phyloP scores from a whole-genome alignment of 1,140 invertebrate species.

The Diabrotica undecimpunctata region DNA sequence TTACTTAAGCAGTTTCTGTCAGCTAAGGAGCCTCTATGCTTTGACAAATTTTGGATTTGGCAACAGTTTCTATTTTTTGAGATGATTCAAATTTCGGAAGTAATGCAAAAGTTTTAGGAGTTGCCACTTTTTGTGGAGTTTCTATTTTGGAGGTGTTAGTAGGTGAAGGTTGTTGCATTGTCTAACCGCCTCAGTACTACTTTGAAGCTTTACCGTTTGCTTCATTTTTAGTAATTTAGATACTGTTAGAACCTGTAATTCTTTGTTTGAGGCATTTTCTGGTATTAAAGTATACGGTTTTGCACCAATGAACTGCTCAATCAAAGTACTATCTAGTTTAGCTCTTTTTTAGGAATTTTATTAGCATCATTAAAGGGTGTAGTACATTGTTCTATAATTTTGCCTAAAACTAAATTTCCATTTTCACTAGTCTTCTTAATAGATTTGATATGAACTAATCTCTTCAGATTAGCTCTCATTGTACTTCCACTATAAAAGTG shows the following conservation, averaged over 20 bases:
- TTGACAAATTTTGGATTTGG: too few relatives aligned
- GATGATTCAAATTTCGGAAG: too few relatives aligned
- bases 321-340: constrained; percentile 15
- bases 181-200: constrained; percentile 59
- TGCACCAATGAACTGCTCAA: constrained; percentile 36
- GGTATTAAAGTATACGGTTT: constrained; percentile 32
- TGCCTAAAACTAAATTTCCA: constrained; percentile 43
- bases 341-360: constrained; percentile 56
- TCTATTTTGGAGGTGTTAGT: not conserved
- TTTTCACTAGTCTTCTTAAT: constrained; percentile 39
- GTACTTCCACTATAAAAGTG: constrained; percentile 72
- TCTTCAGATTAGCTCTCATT: constrained; percentile 39
- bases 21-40: too few relatives aligned
- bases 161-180: constrained; percentile 36
- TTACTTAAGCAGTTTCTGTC: too few relatives aligned
- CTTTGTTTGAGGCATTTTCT: constrained; percentile 44
- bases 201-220: constrained; percentile 57
- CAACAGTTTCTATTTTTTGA: too few relatives aligned
- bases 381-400: constrained; percentile 68
- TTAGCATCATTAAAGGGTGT: constrained; percentile 69
- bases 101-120: not conserved
- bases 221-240: constrained; percentile 59
- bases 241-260: constrained; percentile 56
- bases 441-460: constrained; percentile 51
- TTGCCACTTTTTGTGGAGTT: constrained; percentile 14